Evolutionary conservation across 2,113 vertebrate genomes (phyloP).

Genomic region (Paratilapia polleni): DNA sequence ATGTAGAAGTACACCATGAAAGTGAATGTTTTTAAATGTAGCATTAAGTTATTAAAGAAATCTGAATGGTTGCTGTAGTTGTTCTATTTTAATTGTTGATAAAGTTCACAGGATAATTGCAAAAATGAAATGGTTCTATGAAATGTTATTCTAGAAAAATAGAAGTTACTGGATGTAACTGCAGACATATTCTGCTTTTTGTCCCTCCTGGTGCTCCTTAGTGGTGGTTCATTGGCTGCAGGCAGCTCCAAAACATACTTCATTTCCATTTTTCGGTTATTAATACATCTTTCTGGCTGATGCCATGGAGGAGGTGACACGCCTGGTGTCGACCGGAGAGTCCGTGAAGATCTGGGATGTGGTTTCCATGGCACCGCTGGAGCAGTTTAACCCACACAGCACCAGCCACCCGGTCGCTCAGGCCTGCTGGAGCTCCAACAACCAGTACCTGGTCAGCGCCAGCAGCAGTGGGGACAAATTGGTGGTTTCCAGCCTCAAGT

Average conservation of each 20-base stretch:
- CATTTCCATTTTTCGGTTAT: not conserved
- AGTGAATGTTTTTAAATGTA: not conserved
- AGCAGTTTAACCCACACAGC: constrained; percentile 93
- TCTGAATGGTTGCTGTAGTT: not conserved
- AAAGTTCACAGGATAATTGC: too few species aligned
- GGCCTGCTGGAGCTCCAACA: constrained; percentile 93
- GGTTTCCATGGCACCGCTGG: constrained; percentile 86
- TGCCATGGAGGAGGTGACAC: constrained; percentile 89
- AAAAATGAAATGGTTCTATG: too few species aligned
- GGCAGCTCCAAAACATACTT: not conserved
- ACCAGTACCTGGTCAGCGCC: constrained; percentile 91
- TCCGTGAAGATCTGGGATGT: constrained; percentile 96
- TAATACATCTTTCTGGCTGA: not conserved
- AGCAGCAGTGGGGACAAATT: constrained; percentile 94
- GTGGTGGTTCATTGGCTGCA: constrained; percentile 47
- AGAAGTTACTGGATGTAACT: too few species aligned
- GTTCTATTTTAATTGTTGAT: too few species aligned
- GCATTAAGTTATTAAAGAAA: not conserved
- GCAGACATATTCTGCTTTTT: not conserved
- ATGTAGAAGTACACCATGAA: not conserved
- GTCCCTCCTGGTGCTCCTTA: constrained; percentile 28
- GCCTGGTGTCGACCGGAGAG: constrained; percentile 93
- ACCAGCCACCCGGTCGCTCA: constrained; percentile 84
- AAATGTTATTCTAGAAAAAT: too few species aligned
- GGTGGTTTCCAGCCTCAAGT: constrained; percentile 91